These are phyloP conservation scores for Allobates femoralis DNA, from an alignment of 2,797 vertebrate species.

Conservation along the genomic window DNA sequence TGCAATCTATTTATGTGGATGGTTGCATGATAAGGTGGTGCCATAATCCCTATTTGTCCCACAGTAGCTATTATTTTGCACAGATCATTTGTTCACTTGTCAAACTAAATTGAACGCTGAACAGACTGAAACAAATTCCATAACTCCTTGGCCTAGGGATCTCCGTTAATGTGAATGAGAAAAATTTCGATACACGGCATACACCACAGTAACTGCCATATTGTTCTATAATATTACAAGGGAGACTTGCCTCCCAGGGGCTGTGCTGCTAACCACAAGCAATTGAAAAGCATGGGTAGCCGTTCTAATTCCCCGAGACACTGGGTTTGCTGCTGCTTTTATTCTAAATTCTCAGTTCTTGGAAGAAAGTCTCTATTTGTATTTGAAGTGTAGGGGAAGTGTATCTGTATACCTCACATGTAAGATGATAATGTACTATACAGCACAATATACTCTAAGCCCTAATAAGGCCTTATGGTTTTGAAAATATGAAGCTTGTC, in stretches of 20 bases:
- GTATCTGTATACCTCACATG: neutral
- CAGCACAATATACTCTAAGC: neutral
- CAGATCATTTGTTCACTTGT: constrained; percentile 59
- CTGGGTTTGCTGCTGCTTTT: constrained; percentile 1
- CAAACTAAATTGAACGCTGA: constrained; percentile 59
- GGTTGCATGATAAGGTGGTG: constrained; percentile 53
- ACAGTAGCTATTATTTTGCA: constrained; percentile 57
- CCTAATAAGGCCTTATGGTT: neutral
- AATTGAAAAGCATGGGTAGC: constrained; percentile 33
- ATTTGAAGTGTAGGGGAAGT: neutral
- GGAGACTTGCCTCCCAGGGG: constrained; percentile 38
- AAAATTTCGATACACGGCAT: constrained; percentile 47
- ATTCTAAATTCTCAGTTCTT: neutral
- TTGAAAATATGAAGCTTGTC: neutral
- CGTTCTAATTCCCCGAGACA: constrained; percentile 18
- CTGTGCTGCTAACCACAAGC: constrained; percentile 37
- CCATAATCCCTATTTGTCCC: constrained; percentile 54
- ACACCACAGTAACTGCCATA: constrained; percentile 42
- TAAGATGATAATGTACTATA: neutral
- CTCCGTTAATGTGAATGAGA: constrained; percentile 52
- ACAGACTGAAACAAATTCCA: constrained; percentile 55
- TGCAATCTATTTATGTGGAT: constrained; percentile 47
- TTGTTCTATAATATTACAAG: constrained; percentile 47
- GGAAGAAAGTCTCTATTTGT: neutral
- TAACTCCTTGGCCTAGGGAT: constrained; percentile 52